Conservation (phyloP, 2,113 vertebrate species). For the Cyprinus carpio region DNA sequence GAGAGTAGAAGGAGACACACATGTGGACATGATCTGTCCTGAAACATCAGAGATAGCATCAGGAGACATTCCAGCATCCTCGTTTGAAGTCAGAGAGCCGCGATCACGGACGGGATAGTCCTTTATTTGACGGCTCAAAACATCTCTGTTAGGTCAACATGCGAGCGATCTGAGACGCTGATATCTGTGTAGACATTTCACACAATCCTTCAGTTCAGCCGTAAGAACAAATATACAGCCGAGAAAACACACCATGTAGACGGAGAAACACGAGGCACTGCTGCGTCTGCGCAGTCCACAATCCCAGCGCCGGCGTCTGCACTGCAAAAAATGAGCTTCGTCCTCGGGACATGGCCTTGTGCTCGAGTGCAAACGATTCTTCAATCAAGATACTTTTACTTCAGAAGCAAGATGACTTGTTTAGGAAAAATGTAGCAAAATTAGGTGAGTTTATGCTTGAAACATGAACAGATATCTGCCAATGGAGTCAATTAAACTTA, state of each 20-base stretch:
- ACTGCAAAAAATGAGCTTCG: too few species aligned
- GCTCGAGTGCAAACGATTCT: too few species aligned
- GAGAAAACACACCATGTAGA: neutral
- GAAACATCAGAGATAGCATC: neutral
- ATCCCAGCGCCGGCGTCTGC: too few species aligned
- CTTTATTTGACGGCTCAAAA: too few species aligned
- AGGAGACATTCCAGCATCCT: neutral
- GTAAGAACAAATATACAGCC: constrained; percentile 32
- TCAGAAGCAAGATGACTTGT: too few species aligned
- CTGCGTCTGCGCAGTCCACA: neutral
- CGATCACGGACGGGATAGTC: neutral
- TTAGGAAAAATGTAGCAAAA: too few species aligned
- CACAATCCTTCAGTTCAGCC: constrained; percentile 26
- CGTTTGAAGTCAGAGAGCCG: neutral
- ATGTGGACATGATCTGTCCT: neutral
- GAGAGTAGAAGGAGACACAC: neutral
- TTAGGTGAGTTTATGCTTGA: too few species aligned
- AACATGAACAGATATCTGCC: too few species aligned
- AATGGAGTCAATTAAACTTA: too few species aligned
- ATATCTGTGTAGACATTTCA: constrained; percentile 36
- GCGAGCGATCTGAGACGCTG: neutral
- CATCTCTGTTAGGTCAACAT: neutral
- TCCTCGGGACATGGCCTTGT: too few species aligned
- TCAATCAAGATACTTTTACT: too few species aligned
- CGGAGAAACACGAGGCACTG: neutral